Evolutionary conservation across 2,797 vertebrate genomes (phyloP).

Genomic region (Myotis findleyi): DNA sequence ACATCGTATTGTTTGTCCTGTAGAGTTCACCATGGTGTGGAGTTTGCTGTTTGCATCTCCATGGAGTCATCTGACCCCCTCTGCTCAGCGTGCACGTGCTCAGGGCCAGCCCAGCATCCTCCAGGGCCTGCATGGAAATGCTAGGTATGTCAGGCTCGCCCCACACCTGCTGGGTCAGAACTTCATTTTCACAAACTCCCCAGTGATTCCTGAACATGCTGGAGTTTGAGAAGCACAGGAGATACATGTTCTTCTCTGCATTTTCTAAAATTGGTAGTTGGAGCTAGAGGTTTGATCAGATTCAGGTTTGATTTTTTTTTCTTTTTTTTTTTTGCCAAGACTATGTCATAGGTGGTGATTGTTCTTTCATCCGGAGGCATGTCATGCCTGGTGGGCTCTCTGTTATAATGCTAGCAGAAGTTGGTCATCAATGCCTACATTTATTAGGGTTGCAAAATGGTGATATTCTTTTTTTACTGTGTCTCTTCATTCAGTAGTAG

Average conservation of each 20-base stretch:
- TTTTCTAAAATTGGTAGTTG: neutral
- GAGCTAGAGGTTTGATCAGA: neutral
- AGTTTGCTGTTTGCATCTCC: neutral
- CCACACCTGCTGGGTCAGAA: neutral
- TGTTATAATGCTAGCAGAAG: neutral
- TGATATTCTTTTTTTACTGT: neutral
- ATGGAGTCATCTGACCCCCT: neutral
- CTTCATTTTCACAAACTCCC: neutral
- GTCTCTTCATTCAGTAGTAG: neutral
- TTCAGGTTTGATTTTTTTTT: neutral
- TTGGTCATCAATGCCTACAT: neutral
- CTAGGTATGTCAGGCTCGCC: neutral
- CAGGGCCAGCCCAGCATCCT: neutral
- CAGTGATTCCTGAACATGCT: fast-evolving
- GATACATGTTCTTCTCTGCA: neutral
- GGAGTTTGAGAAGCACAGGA: neutral
- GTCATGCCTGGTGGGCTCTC: neutral
- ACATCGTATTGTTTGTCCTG: neutral
- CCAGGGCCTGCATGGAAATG: neutral
- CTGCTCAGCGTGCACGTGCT: neutral
- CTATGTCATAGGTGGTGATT: neutral
- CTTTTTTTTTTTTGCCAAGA: neutral
- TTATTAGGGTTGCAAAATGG: neutral
- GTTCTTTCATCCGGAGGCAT: neutral
- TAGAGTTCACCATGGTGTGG: neutral